Evolutionary conservation across 2,113 vertebrate species (phyloP).

Genomic region (Pagrus major): DNA sequence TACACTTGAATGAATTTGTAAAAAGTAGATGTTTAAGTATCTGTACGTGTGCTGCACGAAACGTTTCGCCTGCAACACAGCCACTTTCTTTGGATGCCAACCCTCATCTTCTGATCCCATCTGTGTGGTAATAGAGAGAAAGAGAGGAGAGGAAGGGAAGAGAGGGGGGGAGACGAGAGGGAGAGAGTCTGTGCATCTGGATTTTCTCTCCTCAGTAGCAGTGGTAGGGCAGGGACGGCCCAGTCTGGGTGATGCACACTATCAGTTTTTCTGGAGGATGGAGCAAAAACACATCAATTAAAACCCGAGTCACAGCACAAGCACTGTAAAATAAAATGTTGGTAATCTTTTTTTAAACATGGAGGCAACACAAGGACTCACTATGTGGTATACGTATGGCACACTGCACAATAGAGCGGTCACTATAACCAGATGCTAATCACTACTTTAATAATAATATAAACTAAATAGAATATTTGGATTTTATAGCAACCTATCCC

Average conservation of each 20-base stretch:
- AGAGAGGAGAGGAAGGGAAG: background rate
- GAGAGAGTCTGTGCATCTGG: slow-evolving; percentile 58
- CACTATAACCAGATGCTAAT: slow-evolving; percentile 34
- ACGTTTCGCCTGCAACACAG: slow-evolving; percentile 57
- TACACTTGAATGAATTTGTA: slow-evolving; percentile 70
- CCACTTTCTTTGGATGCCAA: slow-evolving; percentile 79
- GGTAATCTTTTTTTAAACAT: slow-evolving; percentile 2
- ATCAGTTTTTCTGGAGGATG: slow-evolving; percentile 85
- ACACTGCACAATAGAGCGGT: slow-evolving; percentile 45
- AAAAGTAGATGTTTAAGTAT: slow-evolving; percentile 33
- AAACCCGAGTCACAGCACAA: background rate
- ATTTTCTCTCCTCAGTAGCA: slow-evolving; percentile 82
- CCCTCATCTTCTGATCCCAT: slow-evolving; percentile 66
- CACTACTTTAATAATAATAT: background rate
- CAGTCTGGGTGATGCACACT: slow-evolving; percentile 84
- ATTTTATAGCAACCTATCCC: too few relatives aligned
- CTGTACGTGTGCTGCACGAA: slow-evolving; percentile 30
- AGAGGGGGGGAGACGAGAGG: background rate
- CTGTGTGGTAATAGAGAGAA: slow-evolving; percentile 31
- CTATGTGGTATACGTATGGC: slow-evolving; percentile 52
- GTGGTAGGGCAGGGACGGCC: slow-evolving; percentile 83
- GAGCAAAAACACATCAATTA: background rate
- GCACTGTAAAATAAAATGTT: background rate
- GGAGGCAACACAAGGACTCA: slow-evolving; percentile 43
- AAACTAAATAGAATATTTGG: background rate